These are phyloP conservation scores for Erebia aethiops DNA, from an alignment of 2,888 invertebrate species.

Conservation along the genomic window DNA sequence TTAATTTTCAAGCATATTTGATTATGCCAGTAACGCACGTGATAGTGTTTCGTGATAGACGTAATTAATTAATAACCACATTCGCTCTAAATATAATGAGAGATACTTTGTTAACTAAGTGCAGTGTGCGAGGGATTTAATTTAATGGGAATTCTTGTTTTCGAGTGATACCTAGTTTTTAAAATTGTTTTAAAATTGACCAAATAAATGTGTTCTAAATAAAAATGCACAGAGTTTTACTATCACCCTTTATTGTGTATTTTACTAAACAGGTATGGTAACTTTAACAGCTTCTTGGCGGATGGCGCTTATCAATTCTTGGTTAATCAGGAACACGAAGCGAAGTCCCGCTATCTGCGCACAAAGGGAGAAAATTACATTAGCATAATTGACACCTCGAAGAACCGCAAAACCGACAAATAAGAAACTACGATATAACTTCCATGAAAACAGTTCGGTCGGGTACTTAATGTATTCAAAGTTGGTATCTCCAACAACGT, in stretches of 20 bases:
- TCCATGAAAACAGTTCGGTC: too few species aligned
- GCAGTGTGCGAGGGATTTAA: conserved; percentile 45
- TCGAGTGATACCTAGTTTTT: conserved; percentile 76
- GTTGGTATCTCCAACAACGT: too few species aligned
- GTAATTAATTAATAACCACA: conserved; percentile 51
- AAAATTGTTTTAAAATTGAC: conserved; percentile 76
- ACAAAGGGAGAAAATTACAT: conserved; percentile 37
- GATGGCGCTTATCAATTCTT: conserved; percentile 94
- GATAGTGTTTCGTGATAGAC: conserved; percentile 77
- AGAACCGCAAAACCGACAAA: conserved; percentile 18
- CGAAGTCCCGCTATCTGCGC: conserved; percentile 92
- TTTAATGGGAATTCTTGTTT: conserved; percentile 58
- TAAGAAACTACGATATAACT: neutral
- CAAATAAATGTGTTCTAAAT: conserved; percentile 83
- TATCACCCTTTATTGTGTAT: conserved; percentile 45
- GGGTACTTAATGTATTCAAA: too few species aligned
- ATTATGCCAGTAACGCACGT: conserved; percentile 77
- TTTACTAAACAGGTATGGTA: conserved; percentile 77
- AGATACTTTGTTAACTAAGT: conserved; percentile 38
- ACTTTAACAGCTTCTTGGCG: conserved; percentile 94
- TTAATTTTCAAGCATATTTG: conserved; percentile 72
- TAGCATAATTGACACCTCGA: conserved; percentile 14
- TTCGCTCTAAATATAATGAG: conserved; percentile 45
- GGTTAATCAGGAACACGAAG: conserved; percentile 96
- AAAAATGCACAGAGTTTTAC: conserved; percentile 49